Evolutionary conservation across 2,797 vertebrate genomes (phyloP).

Genomic region (Acrossocheilus fasciatus): DNA sequence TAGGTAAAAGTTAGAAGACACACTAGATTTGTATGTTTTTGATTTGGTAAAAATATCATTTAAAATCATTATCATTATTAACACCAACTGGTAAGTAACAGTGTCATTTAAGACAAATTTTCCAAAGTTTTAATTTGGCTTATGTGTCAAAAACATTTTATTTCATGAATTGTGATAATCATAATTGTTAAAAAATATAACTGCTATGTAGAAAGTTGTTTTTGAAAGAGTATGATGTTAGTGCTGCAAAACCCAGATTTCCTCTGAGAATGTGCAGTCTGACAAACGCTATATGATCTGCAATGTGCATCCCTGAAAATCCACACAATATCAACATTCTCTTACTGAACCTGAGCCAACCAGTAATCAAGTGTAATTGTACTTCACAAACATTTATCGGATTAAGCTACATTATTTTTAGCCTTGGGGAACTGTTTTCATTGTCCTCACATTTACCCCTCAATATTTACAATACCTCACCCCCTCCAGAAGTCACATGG

Average conservation of each 20-base stretch:
- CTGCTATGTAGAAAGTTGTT: neutral
- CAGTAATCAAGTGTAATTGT: constrained; percentile 71
- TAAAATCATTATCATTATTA: too few species aligned
- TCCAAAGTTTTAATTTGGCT: neutral
- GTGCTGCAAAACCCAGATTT: neutral
- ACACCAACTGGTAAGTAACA: neutral
- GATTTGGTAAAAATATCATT: neutral
- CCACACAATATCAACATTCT: constrained; percentile 61
- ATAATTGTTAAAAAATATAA: neutral
- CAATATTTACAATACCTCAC: constrained; percentile 43
- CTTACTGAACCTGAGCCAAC: constrained; percentile 67
- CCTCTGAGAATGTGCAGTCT: neutral
- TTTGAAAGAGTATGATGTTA: neutral
- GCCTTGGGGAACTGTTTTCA: constrained; percentile 71
- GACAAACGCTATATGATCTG: neutral
- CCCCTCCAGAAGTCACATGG: constrained; percentile 71
- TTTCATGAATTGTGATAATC: neutral
- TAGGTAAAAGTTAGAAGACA: neutral
- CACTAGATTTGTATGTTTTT: neutral
- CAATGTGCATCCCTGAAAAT: neutral
- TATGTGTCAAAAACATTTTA: neutral
- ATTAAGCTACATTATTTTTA: constrained; percentile 78
- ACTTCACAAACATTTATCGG: constrained; percentile 75
- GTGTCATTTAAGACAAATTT: neutral
- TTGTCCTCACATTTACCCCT: constrained; percentile 58